Conservation (phyloP, 2,888 invertebrate genomes). For the Masnerella sp. region DNA sequence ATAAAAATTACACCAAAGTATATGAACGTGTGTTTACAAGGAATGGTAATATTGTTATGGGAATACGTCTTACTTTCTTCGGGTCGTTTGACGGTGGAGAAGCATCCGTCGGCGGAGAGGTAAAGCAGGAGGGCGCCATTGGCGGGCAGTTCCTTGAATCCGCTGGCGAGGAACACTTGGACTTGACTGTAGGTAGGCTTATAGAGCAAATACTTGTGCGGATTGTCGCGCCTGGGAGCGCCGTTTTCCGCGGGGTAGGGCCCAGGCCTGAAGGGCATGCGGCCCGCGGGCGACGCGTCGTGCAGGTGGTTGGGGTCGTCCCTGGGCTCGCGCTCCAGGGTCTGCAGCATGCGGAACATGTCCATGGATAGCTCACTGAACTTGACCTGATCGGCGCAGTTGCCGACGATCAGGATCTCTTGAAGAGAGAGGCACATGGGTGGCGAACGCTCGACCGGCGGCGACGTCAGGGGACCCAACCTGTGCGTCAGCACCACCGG, state of each 20-base stretch:
- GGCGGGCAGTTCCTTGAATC: constrained; percentile 94
- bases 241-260: constrained; percentile 85
- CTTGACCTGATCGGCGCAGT: constrained; percentile 95
- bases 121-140: constrained; percentile 95
- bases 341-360: constrained; percentile 98
- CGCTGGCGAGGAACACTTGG: constrained; percentile 93
- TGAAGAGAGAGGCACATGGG: constrained; percentile 93
- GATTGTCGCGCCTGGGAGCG: constrained; percentile 89
- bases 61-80: constrained; percentile 87
- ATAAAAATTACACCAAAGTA: too few species aligned
- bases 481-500: constrained; percentile 93
- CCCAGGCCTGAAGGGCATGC: constrained; percentile 80
- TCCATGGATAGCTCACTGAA: constrained; percentile 98
- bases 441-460: constrained; percentile 91
- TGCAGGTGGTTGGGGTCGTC: constrained; percentile 87
- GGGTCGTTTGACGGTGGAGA: constrained; percentile 89
- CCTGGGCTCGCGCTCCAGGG: constrained; percentile 93
- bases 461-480: constrained; percentile 89
- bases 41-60: too few species aligned
- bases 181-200: constrained; percentile 96
- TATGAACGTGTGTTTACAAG: too few species aligned
- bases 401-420: constrained; percentile 96
- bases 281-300: constrained; percentile 85
- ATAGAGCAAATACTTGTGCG: constrained; percentile 97
- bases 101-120: constrained; percentile 94